Conservation (phyloP, 92 coral and sea anemone species). For the Porites lobata region DNA sequence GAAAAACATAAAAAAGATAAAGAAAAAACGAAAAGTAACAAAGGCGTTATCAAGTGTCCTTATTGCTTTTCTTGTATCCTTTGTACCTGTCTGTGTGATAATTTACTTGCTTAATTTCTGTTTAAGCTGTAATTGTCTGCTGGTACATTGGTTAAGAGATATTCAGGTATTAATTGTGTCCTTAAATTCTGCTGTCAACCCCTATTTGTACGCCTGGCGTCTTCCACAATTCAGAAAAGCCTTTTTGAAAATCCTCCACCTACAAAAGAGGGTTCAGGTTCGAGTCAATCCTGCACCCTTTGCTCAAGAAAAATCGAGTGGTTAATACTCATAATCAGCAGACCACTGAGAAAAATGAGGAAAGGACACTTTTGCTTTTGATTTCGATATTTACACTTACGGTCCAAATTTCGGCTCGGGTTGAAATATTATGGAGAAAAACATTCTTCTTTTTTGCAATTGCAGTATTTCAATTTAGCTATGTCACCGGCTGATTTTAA, state of each 20-base stretch:
- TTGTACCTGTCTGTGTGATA: conserved; percentile 74
- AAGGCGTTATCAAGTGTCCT: conserved; percentile 69
- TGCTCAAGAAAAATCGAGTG: no score
- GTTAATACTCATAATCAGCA: no score
- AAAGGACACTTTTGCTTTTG: no score
- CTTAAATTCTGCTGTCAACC: conserved; percentile 75
- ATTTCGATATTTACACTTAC: no score
- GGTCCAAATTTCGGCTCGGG: no score
- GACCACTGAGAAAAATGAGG: no score
- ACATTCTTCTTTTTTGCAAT: no score
- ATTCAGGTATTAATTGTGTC: conserved; percentile 70
- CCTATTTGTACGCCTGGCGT: conserved; percentile 82
- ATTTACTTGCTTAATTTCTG: conserved; percentile 81
- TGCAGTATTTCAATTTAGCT: no score
- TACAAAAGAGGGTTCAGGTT: neutral
- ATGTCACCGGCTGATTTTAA: no score
- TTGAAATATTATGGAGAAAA: no score
- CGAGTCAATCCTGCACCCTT: no score
- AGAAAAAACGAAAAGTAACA: conserved; percentile 64
- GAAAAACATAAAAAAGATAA: conserved; percentile 62
- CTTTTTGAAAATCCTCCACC: conserved; percentile 25
- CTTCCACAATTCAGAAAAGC: conserved; percentile 75
- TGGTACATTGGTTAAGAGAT: conserved; percentile 85
- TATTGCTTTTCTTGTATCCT: conserved; percentile 70
- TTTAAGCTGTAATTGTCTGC: conserved; percentile 68